A percentile compares a stretch with the other conserved stretches of the same genome.
phyloP scores from a whole-genome alignment of 2,888 invertebrate species.

The Eucera pruinosa region DNA sequence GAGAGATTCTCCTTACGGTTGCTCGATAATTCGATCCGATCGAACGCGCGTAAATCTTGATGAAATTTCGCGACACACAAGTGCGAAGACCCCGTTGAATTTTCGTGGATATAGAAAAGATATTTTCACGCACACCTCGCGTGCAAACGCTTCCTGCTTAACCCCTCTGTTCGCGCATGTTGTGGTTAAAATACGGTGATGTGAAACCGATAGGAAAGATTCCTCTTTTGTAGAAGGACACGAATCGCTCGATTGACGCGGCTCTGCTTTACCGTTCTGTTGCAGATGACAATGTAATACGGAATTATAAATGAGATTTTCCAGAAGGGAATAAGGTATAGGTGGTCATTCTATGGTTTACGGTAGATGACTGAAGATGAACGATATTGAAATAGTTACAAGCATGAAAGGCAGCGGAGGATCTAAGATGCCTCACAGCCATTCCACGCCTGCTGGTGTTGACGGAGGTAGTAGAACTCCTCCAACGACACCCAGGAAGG shows the following conservation, averaged over 20 bases:
- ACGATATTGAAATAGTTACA: constrained; percentile 80
- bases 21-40: too few species aligned
- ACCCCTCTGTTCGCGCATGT: neutral
- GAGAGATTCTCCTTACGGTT: too few species aligned
- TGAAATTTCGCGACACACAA: too few species aligned
- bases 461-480: constrained; percentile 91
- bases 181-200: neutral
- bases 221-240: too few species aligned
- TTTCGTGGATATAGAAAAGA: too few species aligned
- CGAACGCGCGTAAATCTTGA: too few species aligned
- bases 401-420: constrained; percentile 82
- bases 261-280: constrained; percentile 39
- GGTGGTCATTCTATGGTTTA: constrained; percentile 17
- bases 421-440: constrained; percentile 92
- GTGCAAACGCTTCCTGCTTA: neutral
- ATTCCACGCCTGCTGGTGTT: constrained; percentile 93
- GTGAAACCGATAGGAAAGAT: neutral
- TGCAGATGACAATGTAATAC: constrained; percentile 76
- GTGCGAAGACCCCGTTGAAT: too few species aligned
- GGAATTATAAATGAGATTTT: constrained; percentile 40
- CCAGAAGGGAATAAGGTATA: constrained; percentile 33
- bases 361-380: constrained; percentile 74
- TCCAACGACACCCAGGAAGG: constrained; percentile 92
- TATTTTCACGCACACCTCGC: too few species aligned
- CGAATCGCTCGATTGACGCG: neutral